Conservation (phyloP, 1,140 invertebrate species). For the Trichonephila inaurata region DNA sequence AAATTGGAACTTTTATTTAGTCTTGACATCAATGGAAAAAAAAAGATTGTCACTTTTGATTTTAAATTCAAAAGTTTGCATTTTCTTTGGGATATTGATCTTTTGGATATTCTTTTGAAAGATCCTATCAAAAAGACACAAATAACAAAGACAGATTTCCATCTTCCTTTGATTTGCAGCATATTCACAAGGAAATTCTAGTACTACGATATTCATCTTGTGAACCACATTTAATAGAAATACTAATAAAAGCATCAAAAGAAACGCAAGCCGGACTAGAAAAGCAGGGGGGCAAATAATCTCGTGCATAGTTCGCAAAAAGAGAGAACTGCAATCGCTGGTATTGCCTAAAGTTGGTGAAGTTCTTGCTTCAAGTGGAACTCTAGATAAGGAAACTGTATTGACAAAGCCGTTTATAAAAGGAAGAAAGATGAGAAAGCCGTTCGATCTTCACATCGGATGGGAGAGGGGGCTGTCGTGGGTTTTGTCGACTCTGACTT, state of each 20-base stretch:
- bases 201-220: conserved; percentile 10
- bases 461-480: conserved; percentile 3
- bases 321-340: neutral
- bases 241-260: neutral
- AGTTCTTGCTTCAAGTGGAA: conserved; percentile 53
- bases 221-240: conserved; percentile 14
- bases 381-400: conserved; percentile 68
- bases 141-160: neutral
- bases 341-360: conserved; percentile 13
- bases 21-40: no score
- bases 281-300: conserved; percentile 11
- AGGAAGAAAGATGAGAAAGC: conserved; percentile 38
- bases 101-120: neutral
- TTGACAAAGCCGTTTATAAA: conserved; percentile 75
- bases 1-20: no score
- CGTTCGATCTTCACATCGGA: conserved; percentile 18
- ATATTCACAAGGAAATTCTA: neutral
- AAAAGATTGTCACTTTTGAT: no score
- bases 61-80: neutral
- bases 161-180: neutral
- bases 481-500: conserved; percentile 15
- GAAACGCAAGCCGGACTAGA: neutral
- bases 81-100: neutral
- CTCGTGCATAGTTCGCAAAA: neutral
- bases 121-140: neutral